phyloP scores from a whole-genome alignment of 2,113 vertebrate genomes.

The Acrocephalus kingi region DNA sequence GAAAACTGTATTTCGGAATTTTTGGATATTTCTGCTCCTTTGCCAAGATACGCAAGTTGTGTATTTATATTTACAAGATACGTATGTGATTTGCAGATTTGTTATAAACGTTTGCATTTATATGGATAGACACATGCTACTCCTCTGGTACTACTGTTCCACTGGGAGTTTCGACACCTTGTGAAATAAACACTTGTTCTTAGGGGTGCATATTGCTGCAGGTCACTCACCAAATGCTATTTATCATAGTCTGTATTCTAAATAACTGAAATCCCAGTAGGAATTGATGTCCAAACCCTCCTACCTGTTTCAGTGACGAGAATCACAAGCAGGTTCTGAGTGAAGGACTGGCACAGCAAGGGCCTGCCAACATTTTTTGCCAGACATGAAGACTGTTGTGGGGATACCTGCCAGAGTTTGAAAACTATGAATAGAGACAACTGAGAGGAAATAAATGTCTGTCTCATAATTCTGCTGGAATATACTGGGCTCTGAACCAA shows the following conservation, averaged over 20 bases:
- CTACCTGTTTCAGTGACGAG: neutral
- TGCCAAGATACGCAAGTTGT: neutral
- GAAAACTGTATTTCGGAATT: neutral
- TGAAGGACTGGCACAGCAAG: neutral
- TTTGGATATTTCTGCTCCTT: neutral
- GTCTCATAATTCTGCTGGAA: conserved; percentile 10
- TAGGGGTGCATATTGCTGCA: neutral
- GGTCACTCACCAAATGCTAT: neutral
- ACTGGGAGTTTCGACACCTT: neutral
- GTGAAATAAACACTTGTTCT: neutral
- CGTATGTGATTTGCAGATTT: neutral
- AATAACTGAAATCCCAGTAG: neutral
- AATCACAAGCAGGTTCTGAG: neutral
- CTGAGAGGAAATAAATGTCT: conserved; percentile 11
- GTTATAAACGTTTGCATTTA: neutral
- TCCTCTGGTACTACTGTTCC: neutral
- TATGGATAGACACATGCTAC: neutral
- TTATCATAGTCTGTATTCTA: neutral
- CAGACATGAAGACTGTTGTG: neutral
- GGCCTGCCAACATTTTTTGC: neutral
- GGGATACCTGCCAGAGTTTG: conserved; percentile 8
- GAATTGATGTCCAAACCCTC: neutral
- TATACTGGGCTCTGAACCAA: neutral
- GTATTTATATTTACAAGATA: neutral
- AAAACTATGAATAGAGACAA: conserved; percentile 13